phyloP scores from a whole-genome alignment of 2,797 vertebrate genomes.

The Euthynnus affinis region DNA sequence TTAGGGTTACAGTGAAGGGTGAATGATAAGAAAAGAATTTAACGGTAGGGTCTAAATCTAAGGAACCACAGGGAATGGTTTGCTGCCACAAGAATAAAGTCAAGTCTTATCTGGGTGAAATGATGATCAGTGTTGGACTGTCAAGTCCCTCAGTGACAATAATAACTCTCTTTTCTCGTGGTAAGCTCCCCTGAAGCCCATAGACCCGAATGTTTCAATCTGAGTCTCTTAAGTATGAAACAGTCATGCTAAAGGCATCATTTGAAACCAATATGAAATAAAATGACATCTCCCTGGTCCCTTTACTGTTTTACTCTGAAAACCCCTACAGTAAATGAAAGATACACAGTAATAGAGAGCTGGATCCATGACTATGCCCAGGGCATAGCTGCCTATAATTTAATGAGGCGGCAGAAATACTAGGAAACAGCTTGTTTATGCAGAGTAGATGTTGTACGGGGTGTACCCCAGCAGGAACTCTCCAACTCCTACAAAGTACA shows the following conservation, averaged over 20 bases:
- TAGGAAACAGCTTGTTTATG: constrained; percentile 67
- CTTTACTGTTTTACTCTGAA: constrained; percentile 46
- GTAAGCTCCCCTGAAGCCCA: constrained; percentile 39
- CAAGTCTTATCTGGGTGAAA: constrained; percentile 18
- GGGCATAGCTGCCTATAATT: constrained; percentile 70
- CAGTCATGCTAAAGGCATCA: constrained; percentile 42
- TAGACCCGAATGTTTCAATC: constrained; percentile 24
- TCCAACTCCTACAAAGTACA: constrained; percentile 89
- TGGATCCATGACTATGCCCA: constrained; percentile 51
- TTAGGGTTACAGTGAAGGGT: constrained; percentile 42
- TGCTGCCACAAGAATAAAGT: neutral
- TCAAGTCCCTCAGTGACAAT: constrained; percentile 58
- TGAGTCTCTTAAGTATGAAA: constrained; percentile 51
- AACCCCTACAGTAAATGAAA: constrained; percentile 58
- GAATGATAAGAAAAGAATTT: constrained; percentile 31
- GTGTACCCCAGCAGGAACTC: constrained; percentile 87
- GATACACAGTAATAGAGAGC: constrained; percentile 62
- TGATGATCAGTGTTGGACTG: constrained; percentile 14
- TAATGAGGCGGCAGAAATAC: constrained; percentile 57
- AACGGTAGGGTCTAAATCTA: constrained; percentile 15
- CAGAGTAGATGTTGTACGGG: constrained; percentile 83
- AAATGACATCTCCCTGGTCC: constrained; percentile 59
- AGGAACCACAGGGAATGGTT: constrained; percentile 14
- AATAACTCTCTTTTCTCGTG: neutral
- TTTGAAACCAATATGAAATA: constrained; percentile 37